Evolutionary conservation across 2,113 vertebrate species (phyloP).

Genomic region (Eira barbara): DNA sequence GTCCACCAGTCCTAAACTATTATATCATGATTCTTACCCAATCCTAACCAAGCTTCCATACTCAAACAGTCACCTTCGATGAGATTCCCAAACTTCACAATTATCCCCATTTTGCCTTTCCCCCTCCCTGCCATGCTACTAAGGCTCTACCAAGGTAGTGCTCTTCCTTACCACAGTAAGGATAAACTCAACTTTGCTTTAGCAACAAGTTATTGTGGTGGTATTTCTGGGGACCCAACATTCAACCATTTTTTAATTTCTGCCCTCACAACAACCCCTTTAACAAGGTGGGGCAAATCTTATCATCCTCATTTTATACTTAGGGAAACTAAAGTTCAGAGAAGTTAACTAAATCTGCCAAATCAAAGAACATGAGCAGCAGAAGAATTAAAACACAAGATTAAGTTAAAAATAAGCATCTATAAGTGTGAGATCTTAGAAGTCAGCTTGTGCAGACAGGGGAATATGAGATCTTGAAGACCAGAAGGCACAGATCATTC

Average conservation of each 20-base stretch:
- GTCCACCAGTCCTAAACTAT: neutral
- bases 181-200: neutral
- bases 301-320: neutral
- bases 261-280: neutral
- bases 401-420: neutral
- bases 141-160: neutral
- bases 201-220: neutral
- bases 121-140: neutral
- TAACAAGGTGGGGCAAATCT: neutral
- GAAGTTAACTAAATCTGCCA: neutral
- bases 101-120: neutral
- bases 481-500: neutral
- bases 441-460: neutral
- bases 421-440: neutral
- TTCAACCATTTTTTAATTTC: neutral
- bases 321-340: constrained; percentile 4
- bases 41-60: neutral
- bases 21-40: neutral
- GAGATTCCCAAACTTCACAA: neutral
- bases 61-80: neutral
- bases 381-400: neutral
- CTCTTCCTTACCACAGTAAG: neutral
- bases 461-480: neutral
- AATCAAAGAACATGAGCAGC: neutral
- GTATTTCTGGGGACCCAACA: neutral